These are phyloP conservation scores for Strigops habroptila DNA, from an alignment of 2,113 vertebrate species.

Conservation along the genomic window DNA sequence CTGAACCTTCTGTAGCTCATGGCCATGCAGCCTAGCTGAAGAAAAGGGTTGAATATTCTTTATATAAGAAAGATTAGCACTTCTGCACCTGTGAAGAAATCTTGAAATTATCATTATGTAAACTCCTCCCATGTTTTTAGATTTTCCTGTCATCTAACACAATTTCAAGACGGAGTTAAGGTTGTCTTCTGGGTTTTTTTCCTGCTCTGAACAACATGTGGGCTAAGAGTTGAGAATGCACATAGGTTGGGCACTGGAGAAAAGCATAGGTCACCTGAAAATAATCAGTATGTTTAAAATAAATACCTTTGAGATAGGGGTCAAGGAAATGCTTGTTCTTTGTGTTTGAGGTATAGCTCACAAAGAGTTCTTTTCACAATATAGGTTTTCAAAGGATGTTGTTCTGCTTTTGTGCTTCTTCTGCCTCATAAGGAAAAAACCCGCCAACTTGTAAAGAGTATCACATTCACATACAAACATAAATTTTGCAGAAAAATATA, in stretches of 20 bases:
- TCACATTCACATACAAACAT: neutral
- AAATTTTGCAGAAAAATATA: constrained; percentile 9
- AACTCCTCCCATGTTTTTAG: neutral
- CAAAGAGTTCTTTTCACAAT: neutral
- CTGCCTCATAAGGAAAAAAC: rapidly evolving
- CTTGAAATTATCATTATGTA: neutral
- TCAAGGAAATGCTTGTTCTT: neutral
- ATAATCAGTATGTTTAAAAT: neutral
- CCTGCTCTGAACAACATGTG: neutral
- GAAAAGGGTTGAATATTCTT: neutral
- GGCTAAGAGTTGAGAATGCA: neutral
- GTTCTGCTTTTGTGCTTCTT: neutral
- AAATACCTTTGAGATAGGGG: neutral
- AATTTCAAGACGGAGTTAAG: neutral
- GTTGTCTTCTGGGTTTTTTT: neutral
- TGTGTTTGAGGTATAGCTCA: neutral
- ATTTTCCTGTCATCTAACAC: neutral
- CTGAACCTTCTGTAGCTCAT: neutral
- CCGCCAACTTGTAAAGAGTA: neutral
- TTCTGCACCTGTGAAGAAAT: neutral
- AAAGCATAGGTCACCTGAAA: neutral
- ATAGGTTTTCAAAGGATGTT: neutral
- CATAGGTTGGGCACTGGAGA: neutral
- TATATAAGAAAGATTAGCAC: neutral
- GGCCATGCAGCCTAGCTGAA: neutral